Base-by-base conservation (phyloP, 2,797 vertebrate genomes). In the Falco columbarius region DNA sequence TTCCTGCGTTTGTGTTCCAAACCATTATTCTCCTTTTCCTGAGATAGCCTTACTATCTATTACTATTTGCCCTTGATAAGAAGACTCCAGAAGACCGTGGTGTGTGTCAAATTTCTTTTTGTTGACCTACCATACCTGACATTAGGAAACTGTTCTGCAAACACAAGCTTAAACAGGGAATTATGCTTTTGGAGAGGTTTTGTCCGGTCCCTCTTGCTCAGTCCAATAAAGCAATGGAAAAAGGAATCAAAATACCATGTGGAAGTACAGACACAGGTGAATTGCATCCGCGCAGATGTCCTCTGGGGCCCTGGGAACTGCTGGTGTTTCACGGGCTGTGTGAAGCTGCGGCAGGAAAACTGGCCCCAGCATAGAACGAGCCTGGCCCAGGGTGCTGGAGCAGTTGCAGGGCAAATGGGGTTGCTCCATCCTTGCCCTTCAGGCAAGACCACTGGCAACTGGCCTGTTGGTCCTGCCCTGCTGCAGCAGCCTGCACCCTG, bases 271-370 rank as follows among this genome's bases (percentile, higher is more conserved):
- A 58, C 12, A 38, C 1, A 7, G 26, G 38, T 86, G 89, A 72
- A 58, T 11, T 30, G 36, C 26, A 61, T 10, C 6, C 1, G 1
- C 0, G 1, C 15, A 54, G 34, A 16, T 1, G 2, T 30, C 44
- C 21, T 36, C 36, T 58, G 52, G 27, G 40, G 52, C n/a, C 47
- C 51, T 56, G 36, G 52, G 47, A 52, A 13, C 63, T 76, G 54
- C 15, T 67, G n/a, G 14, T 82, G 13, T 52, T 89, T 70, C 58
- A 24, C 0, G 1, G 18, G 42, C 47, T 29, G 6, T 16, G 30
- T 0, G 1, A 34, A 9, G 34, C 6, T 34, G 24, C 52, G 36
- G 24, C 54, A 38, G 18, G 9, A 84, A 54, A 83, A 68, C 32
- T 1, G 2, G 44, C 49, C 29, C 21, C 23, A 12, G 32, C 0